Evolutionary conservation across 2,888 invertebrate species (phyloP).

Genomic region (Pseudococcus longispinus): DNA sequence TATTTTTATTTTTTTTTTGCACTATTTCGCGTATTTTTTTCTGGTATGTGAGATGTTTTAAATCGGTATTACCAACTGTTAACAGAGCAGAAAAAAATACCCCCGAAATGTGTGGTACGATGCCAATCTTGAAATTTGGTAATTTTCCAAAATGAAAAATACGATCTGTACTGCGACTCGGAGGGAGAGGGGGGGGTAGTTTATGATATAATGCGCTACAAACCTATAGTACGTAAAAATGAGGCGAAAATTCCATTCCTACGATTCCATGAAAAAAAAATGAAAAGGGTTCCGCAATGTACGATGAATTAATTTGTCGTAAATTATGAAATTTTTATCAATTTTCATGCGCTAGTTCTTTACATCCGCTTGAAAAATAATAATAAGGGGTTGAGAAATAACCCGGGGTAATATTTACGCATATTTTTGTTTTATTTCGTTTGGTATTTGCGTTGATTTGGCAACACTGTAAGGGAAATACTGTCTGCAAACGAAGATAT

Average conservation of each 20-base stretch:
- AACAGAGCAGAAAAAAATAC: slow-evolving; percentile 7
- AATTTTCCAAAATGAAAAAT: slow-evolving; percentile 43
- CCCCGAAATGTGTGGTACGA: slow-evolving; percentile 35
- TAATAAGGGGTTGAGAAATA: not conserved
- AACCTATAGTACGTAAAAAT: not conserved
- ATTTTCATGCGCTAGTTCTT: not conserved
- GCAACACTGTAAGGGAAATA: not conserved
- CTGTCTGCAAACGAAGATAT: too few species aligned
- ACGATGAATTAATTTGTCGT: slow-evolving; percentile 10
- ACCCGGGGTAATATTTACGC: not conserved
- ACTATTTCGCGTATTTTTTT: slow-evolving; percentile 36
- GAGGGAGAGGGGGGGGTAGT: not conserved
- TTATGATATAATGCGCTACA: not conserved
- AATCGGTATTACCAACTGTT: slow-evolving; percentile 41
- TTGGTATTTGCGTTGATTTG: not conserved
- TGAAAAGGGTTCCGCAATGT: not conserved
- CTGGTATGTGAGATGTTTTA: slow-evolving; percentile 26
- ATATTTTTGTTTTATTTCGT: not conserved
- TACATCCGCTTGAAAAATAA: not conserved
- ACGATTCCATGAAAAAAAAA: not conserved
- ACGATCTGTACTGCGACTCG: too few species aligned
- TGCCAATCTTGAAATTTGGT: slow-evolving; percentile 37
- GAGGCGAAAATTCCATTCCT: not conserved
- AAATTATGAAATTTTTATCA: slow-evolving; percentile 4
- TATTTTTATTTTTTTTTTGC: not conserved